These are phyloP conservation scores for Peromyscus leucopus DNA, from an alignment of 2,113 vertebrate species.

Conservation along the genomic window DNA sequence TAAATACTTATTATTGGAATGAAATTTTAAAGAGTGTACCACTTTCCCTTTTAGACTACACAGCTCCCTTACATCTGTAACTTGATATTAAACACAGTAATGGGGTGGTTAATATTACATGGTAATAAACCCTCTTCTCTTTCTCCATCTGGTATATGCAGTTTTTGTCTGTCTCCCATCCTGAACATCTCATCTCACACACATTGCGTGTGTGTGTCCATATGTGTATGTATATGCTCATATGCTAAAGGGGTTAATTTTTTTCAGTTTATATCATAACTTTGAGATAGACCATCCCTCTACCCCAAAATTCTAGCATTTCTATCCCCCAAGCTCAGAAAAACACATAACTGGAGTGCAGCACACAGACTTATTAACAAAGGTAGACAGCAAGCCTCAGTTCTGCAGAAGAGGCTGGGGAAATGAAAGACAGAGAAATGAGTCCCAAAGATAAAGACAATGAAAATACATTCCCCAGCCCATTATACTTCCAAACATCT, in stretches of 20 bases:
- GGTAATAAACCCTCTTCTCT: neutral
- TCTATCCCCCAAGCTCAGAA: neutral
- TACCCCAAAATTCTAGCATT: neutral
- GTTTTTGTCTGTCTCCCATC: neutral
- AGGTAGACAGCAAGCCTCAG: neutral
- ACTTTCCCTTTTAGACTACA: neutral
- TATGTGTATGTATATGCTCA: rapidly evolving
- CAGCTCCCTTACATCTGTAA: neutral
- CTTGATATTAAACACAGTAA: neutral
- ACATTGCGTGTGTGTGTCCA: neutral
- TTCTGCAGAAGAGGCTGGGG: neutral
- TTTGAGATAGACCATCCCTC: neutral
- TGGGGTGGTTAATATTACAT: neutral
- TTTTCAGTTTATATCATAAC: neutral
- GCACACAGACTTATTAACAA: neutral
- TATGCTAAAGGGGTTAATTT: neutral
- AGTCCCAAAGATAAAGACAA: neutral
- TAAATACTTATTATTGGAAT: neutral
- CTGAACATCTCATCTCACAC: neutral
- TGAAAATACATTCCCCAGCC: neutral
- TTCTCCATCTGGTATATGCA: neutral
- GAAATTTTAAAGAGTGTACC: neutral
- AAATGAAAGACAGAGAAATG: neutral
- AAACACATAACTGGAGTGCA: neutral
- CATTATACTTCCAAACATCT: neutral